Evolutionary conservation across 2,888 invertebrate species (phyloP).

Genomic region (Leptopterna dolabrata): DNA sequence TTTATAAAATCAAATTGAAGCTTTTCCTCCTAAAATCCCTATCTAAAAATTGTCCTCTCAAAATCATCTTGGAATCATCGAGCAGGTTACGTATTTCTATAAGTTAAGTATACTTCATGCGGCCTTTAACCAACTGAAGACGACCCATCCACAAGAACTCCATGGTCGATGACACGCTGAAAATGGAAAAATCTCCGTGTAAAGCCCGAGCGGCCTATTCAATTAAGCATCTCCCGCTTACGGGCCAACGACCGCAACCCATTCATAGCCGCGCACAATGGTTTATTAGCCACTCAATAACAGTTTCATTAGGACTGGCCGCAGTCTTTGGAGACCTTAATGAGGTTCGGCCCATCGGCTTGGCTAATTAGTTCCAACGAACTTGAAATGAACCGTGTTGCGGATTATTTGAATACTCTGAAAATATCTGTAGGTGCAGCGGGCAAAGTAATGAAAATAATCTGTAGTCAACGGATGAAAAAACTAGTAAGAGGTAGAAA

Average conservation of each 20-base stretch:
- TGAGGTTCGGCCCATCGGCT: constrained; percentile 20
- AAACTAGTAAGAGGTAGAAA: no score
- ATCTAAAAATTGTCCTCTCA: no score
- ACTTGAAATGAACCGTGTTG: constrained; percentile 10
- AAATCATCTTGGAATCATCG: no score
- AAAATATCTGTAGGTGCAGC: neutral
- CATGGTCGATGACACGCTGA: neutral
- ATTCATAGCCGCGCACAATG: constrained; percentile 14
- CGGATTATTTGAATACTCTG: neutral
- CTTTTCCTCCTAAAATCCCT: no score
- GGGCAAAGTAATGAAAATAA: neutral
- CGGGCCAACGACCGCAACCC: constrained; percentile 30
- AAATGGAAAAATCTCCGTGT: neutral
- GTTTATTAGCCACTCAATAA: constrained; percentile 47
- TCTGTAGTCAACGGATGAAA: no score
- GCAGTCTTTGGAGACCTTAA: constrained; percentile 27
- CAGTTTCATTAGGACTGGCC: constrained; percentile 42
- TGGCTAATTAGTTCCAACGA: constrained; percentile 10
- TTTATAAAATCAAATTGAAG: no score
- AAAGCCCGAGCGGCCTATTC: constrained; percentile 1
- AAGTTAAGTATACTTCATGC: no score
- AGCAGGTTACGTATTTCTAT: no score
- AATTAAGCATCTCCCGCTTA: neutral
- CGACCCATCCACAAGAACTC: neutral
- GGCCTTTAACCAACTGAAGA: neutral